Percentiles rank a stretch among this genome's conserved stretches.
Evolutionary conservation across 2,888 invertebrate species (phyloP).

Genomic region (Plagiodera versicolora): DNA sequence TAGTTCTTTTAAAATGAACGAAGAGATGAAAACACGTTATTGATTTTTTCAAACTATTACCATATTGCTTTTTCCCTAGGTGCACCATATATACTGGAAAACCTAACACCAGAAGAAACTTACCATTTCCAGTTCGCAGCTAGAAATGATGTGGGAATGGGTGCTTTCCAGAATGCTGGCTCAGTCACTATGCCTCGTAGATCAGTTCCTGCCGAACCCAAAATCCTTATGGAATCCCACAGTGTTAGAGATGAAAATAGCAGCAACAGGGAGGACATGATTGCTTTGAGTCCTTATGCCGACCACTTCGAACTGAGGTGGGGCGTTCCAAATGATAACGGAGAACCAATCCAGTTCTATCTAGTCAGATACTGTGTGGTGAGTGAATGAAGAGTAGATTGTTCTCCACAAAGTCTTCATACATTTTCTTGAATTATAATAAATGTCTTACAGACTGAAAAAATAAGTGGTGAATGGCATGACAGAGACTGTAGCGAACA

Average conservation of each 20-base stretch:
- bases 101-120: conserved; percentile 71
- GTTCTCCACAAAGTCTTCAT: too few relatives aligned
- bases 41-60: too few relatives aligned
- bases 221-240: conserved; percentile 58
- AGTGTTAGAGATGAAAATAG: conserved; percentile 47
- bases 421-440: too few relatives aligned
- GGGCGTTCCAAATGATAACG: conserved; percentile 86
- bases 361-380: conserved; percentile 80
- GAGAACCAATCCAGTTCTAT: conserved; percentile 84
- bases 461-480: conserved; percentile 70
- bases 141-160: conserved; percentile 79
- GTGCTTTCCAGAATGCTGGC: conserved; percentile 61
- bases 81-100: conserved; percentile 79
- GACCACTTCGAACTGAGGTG: conserved; percentile 82
- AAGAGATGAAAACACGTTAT: too few relatives aligned
- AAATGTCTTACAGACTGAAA: conserved; percentile 61
- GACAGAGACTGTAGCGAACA: conserved; percentile 60
- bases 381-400: conserved; percentile 48
- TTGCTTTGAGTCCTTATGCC: conserved; percentile 66
- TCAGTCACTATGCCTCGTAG: conserved; percentile 72
- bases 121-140: conserved; percentile 87
- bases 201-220: conserved; percentile 75
- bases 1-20: too few relatives aligned
- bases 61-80: conserved; percentile 59
- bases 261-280: conserved; percentile 56